Conservation (phyloP, 1,140 invertebrate genomes). For the Drosophila serrata region DNA sequence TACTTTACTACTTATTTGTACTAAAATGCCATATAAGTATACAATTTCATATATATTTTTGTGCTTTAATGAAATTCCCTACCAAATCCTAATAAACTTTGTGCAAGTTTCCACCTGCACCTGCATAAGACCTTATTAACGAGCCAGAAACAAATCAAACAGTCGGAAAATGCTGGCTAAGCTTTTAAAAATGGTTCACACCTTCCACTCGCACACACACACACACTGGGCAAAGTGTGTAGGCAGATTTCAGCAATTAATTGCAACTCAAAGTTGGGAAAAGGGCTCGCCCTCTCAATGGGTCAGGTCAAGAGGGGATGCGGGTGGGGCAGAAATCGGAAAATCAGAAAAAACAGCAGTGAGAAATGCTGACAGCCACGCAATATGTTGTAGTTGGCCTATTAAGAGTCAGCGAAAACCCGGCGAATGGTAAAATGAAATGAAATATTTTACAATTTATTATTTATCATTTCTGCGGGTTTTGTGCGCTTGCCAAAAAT, state of each 20-base stretch:
- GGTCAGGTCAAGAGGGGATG: conserved; percentile 72
- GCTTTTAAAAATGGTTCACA: conserved; percentile 43
- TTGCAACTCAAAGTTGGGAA: conserved; percentile 36
- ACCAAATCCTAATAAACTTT: not conserved
- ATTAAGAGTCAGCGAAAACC: conserved; percentile 65
- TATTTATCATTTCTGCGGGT: conserved; percentile 62
- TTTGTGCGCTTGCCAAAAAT: conserved; percentile 33
- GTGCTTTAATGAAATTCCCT: not conserved
- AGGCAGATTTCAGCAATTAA: conserved; percentile 45
- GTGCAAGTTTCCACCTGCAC: not conserved
- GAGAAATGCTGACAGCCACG: conserved; percentile 65
- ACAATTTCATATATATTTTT: not conserved
- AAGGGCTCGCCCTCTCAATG: conserved; percentile 49
- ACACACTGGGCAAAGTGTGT: conserved; percentile 23
- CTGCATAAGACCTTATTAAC: conserved; percentile 8
- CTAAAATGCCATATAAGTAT: not conserved
- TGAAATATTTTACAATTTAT: conserved; percentile 64
- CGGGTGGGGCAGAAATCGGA: conserved; percentile 10
- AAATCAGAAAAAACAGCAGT: conserved; percentile 38
- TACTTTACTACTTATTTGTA: not conserved
- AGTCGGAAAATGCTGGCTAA: conserved; percentile 25
- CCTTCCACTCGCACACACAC: conserved; percentile 32
- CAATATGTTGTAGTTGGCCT: conserved; percentile 65
- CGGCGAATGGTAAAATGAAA: conserved; percentile 27
- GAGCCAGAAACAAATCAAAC: conserved; percentile 16